Base-by-base conservation (phyloP, 2,888 invertebrate genomes). In the Coleophora deauratella region DNA sequence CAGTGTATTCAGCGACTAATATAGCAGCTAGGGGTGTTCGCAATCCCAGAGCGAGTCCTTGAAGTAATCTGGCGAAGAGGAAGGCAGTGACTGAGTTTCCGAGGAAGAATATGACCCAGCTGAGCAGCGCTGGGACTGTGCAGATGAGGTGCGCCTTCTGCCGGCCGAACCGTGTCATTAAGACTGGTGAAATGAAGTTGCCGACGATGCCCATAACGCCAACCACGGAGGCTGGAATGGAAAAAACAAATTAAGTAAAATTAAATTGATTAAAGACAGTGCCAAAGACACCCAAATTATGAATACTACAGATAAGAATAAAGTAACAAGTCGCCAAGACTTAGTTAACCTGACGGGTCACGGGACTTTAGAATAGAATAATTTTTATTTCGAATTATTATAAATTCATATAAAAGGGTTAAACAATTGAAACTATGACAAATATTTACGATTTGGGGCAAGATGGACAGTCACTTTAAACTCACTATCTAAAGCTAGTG, bases 131-230 rank as follows among this genome's bases (percentile, higher is more conserved):
- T 21, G 84, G 84, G 8, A 84, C 42, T 7, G 84, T 85, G 45
- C 70, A 69, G 41, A 89, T 61, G 27, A 89, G 70, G 40, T 89
- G 87, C 2, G 88, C 84, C 15, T 77, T 77, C 59, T 87, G 89
- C 11, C 91, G 77, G 1, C 91, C 91, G 42, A 84, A 76, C 41
- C 72, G 77, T 35, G 89, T 88, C 86, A 89, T 88, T 40, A 89
- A 58, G 3, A 87, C 54, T 3, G 84, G 84, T 0, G 84, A 81
- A 40, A 85, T 63, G 57, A 85, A 80, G 66, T 84, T 85, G 1
- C 84, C 84, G 10, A 84, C 74, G 52, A 85, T 75, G 12, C 84
- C 84, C 84, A 84, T 84, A 11, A 70, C 74, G 33, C 82, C 84
- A 9, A 81, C 80, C 6, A 71, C 74, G 21, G 84, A 82, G 33